Evolutionary conservation across 2,888 invertebrate genomes (phyloP), one percentile per base, ranked within the genome.

Genomic region (Alviniconcha strummeri): DNA sequence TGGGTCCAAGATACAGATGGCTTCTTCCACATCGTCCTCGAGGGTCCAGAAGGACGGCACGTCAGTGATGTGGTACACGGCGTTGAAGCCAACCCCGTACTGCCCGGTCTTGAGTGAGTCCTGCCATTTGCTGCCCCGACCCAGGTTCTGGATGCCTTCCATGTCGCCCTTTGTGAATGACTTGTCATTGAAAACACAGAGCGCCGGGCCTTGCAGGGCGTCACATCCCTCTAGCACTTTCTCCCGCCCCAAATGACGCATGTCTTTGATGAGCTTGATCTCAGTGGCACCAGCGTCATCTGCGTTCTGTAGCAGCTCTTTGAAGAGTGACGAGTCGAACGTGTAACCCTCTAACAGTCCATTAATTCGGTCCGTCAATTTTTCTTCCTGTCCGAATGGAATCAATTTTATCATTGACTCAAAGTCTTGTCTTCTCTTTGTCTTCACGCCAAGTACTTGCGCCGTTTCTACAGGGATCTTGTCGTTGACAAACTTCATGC

Each of bases 41-140:
- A 84, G 86, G 9, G 91, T 90, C 57, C 92, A 83, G 85, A 93
- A 92, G 56, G 91, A 90, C 0, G 93, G 93, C 0, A 88, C 91
- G 83, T 93, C 93, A 57, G 93, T 93, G 19, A 93, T 72, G 85
- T 92, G 90, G 85, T 93, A 93, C 13, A 93, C 93, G 52, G 89
- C 90, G 86, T 93, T 93, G 85, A 93, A 93, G 0, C 93, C 93
- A 17, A 93, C 91, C 36, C 93, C 93, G 88, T 92, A 93, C 77
- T 92, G 91, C 6, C 93, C 93, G 0, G 91, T 92, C 85, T 91
- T 91, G 80, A 90, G 88, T 1, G 91, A 88, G 82, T 93, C 92
- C 13, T 86, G 82, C 52, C 85, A 75, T 86, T 92, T 92, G 83
- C 91, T 91, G 7, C 92, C 92, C 54, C 88, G 87, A 5, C 93